phyloP scores from a whole-genome alignment of 1,140 invertebrate species.

The Augochlora pura region DNA sequence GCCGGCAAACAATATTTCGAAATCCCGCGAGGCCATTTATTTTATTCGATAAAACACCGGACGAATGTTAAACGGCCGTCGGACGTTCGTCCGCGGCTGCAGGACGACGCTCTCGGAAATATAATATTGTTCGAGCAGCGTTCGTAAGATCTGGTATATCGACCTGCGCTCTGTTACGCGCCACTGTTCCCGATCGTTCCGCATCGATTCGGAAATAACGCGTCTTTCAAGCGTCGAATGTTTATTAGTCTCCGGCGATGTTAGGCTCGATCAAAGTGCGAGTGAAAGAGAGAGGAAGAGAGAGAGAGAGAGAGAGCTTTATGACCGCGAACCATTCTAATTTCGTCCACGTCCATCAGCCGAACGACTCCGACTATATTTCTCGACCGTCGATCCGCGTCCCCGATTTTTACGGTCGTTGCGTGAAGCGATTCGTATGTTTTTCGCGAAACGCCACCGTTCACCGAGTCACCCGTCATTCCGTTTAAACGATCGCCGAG shows the following conservation, averaged over 20 bases:
- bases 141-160: no score
- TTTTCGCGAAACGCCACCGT: no score
- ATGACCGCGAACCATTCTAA: conserved; percentile 32
- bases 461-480: no score
- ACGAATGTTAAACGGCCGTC: no score
- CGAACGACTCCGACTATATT: neutral
- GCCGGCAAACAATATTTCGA: no score
- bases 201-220: conserved; percentile 7
- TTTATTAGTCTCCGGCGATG: conserved; percentile 22
- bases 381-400: neutral
- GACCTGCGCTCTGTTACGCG: no score
- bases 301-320: conserved; percentile 18
- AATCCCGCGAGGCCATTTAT: no score
- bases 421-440: neutral
- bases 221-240: conserved; percentile 1
- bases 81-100: no score
- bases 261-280: conserved; percentile 15
- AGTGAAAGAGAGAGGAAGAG: neutral
- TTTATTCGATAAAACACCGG: no score
- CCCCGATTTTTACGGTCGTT: conserved; percentile 3
- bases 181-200: neutral
- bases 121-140: no score
- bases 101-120: no score
- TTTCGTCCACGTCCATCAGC: conserved; percentile 12
- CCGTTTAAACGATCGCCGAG: no score